These are phyloP conservation scores for Trichogramma evanescens DNA, from an alignment of 2,888 invertebrate species.

Conservation along the genomic window DNA sequence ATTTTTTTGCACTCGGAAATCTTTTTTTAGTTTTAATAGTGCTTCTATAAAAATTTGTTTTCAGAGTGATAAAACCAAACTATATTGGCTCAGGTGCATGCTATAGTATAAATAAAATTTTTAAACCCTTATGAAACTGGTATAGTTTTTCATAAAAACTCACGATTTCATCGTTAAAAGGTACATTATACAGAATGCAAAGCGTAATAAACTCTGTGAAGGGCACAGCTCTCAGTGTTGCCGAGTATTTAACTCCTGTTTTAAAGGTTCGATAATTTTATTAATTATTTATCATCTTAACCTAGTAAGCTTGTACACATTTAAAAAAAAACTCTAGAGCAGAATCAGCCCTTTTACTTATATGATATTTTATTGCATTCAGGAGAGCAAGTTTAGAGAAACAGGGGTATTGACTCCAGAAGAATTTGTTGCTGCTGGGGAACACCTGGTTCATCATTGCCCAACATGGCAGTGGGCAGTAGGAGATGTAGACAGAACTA, in stretches of 20 bases:
- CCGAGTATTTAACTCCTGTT: constrained; percentile 93
- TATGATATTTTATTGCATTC: constrained; percentile 9
- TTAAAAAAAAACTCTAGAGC: not conserved
- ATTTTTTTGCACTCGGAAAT: too few species aligned
- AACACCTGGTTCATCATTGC: constrained; percentile 97
- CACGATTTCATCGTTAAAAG: not conserved
- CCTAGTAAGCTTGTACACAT: not conserved
- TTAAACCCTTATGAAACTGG: not conserved
- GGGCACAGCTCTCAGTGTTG: constrained; percentile 90
- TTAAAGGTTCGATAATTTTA: constrained; percentile 64
- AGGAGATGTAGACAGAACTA: constrained; percentile 83
- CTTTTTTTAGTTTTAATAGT: too few species aligned
- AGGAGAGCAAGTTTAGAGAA: constrained; percentile 96
- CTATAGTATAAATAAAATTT: not conserved
- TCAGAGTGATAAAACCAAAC: not conserved
- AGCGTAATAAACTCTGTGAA: constrained; percentile 92
- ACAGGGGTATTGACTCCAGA: constrained; percentile 98
- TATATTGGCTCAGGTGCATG: constrained; percentile 13
- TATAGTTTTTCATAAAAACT: not conserved
- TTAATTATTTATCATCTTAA: constrained; percentile 12
- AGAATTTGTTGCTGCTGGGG: constrained; percentile 97
- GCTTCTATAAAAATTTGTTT: too few species aligned
- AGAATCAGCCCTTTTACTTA: not conserved
- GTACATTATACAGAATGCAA: constrained; percentile 62
- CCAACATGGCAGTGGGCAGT: constrained; percentile 99